Percentiles rank a stretch among this genome's conserved stretches.
phyloP scores from a whole-genome alignment of 2,888 invertebrate species.

The Cabera pusaria region DNA sequence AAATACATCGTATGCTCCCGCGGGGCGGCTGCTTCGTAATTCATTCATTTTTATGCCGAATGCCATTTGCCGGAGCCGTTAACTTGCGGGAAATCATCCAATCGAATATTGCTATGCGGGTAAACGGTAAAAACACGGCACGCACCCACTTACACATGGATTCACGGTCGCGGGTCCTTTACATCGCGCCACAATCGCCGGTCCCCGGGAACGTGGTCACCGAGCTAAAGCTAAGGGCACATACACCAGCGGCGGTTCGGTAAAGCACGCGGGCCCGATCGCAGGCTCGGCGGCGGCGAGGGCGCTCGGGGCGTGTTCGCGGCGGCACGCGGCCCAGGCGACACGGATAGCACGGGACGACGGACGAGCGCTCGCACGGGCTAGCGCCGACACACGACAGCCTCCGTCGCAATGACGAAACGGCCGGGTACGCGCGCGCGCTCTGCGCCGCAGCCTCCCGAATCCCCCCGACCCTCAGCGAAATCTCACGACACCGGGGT shows the following conservation, averaged over 20 bases:
- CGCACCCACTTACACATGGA: slow-evolving; percentile 80
- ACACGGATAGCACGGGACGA: slow-evolving; percentile 49
- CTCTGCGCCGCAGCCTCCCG: slow-evolving; percentile 75
- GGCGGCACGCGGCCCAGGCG: slow-evolving; percentile 47
- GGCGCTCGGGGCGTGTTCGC: slow-evolving; percentile 29
- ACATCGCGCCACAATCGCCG: slow-evolving; percentile 87
- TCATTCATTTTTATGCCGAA: slow-evolving; percentile 66
- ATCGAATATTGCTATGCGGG: slow-evolving; percentile 59
- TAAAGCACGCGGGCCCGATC: slow-evolving; percentile 41
- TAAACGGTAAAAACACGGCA: slow-evolving; percentile 54
- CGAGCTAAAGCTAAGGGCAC: slow-evolving; percentile 81
- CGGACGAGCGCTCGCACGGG: slow-evolving; percentile 72
- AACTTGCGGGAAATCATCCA: slow-evolving; percentile 62
- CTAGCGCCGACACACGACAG: slow-evolving; percentile 80
- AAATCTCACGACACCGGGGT: slow-evolving; percentile 69
- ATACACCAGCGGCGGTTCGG: slow-evolving; percentile 74
- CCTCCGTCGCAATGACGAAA: slow-evolving; percentile 82
- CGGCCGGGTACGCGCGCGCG: slow-evolving; percentile 82
- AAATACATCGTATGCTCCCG: slow-evolving; percentile 55
- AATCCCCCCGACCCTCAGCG: slow-evolving; percentile 64
- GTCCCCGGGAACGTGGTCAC: slow-evolving; percentile 85
- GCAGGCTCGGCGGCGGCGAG: slow-evolving; percentile 31
- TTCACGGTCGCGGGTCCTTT: slow-evolving; percentile 74
- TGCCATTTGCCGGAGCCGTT: slow-evolving; percentile 51
- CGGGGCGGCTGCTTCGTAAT: slow-evolving; percentile 56